These are phyloP conservation scores for Dendroctonus valens DNA, from an alignment of 1,140 invertebrate species.

Conservation along the genomic window DNA sequence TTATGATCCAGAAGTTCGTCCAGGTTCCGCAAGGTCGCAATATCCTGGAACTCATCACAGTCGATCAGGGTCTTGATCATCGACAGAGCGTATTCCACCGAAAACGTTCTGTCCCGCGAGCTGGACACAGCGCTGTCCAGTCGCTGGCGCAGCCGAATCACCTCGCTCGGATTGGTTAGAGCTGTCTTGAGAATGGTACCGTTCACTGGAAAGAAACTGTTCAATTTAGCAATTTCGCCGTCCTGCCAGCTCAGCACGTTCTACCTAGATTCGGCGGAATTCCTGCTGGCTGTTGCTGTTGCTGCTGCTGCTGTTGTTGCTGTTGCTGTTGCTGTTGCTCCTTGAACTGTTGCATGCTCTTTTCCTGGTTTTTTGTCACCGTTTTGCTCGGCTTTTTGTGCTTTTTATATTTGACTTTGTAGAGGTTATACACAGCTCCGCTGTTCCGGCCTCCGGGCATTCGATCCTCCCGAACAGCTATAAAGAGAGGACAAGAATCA, in stretches of 20 bases:
- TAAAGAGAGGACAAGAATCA: conserved; percentile 34
- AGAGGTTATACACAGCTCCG: conserved; percentile 97
- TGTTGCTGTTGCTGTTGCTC: conserved; percentile 48
- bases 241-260: not conserved
- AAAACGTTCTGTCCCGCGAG: conserved; percentile 77
- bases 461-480: conserved; percentile 96
- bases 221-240: not conserved
- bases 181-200: conserved; percentile 92
- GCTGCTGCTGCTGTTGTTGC: conserved; percentile 47
- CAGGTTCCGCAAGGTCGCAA: conserved; percentile 85
- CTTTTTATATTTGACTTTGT: conserved; percentile 99
- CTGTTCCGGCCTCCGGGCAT: conserved; percentile 99
- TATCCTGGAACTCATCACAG: conserved; percentile 94
- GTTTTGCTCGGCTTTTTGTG: conserved; percentile 78
- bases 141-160: conserved; percentile 80
- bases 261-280: conserved; percentile 63
- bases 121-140: conserved; percentile 83
- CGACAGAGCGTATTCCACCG: conserved; percentile 74
- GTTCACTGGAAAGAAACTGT: conserved; percentile 59
- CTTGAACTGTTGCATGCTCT: conserved; percentile 40
- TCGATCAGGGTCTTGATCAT: conserved; percentile 91
- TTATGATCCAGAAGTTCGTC: conserved; percentile 88
- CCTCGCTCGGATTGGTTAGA: conserved; percentile 89
- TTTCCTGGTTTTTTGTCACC: conserved; percentile 50
- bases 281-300: conserved; percentile 46